phyloP scores from a whole-genome alignment of 2,797 vertebrate species.

The Manis crassicaudata region DNA sequence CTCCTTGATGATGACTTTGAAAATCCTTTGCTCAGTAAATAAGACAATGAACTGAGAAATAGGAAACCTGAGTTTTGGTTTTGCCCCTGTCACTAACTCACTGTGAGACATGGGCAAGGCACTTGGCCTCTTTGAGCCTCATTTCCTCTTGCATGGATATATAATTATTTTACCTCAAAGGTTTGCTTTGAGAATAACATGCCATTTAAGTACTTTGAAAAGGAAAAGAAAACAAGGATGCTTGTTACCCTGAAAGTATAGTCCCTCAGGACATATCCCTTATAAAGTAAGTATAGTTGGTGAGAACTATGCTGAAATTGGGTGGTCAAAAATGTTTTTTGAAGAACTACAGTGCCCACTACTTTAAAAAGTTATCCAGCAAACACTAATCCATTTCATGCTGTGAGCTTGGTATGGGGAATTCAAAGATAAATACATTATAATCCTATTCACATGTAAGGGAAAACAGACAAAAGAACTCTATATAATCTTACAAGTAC shows the following conservation, averaged over 20 bases:
- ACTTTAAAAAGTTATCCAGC: slow-evolving; percentile 43
- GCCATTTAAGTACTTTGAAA: slow-evolving; percentile 10
- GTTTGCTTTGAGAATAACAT: slow-evolving; percentile 20
- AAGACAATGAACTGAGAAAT: slow-evolving; percentile 12
- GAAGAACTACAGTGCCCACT: not conserved
- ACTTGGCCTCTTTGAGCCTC: not conserved
- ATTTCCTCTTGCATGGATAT: not conserved
- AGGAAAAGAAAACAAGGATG: not conserved
- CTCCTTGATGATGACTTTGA: slow-evolving; percentile 37
- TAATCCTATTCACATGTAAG: slow-evolving; percentile 32
- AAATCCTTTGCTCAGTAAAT: slow-evolving; percentile 31
- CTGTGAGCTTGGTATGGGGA: not conserved
- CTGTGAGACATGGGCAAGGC: slow-evolving; percentile 8
- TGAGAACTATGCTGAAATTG: slow-evolving; percentile 2
- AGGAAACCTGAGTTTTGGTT: slow-evolving; percentile 27
- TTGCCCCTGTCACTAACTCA: not conserved
- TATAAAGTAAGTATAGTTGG: slow-evolving; percentile 42
- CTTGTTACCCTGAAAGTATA: not conserved
- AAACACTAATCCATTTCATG: slow-evolving; percentile 44
- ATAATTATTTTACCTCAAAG: slow-evolving; percentile 38
- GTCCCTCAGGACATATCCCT: not conserved
- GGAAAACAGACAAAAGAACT: not conserved
- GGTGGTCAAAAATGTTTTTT: not conserved
- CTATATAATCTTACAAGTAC: slow-evolving; percentile 44
- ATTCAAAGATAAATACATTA: slow-evolving; percentile 17